Base-by-base conservation (phyloP, 2,113 vertebrate species). In the Ceyx melanurus region DNA sequence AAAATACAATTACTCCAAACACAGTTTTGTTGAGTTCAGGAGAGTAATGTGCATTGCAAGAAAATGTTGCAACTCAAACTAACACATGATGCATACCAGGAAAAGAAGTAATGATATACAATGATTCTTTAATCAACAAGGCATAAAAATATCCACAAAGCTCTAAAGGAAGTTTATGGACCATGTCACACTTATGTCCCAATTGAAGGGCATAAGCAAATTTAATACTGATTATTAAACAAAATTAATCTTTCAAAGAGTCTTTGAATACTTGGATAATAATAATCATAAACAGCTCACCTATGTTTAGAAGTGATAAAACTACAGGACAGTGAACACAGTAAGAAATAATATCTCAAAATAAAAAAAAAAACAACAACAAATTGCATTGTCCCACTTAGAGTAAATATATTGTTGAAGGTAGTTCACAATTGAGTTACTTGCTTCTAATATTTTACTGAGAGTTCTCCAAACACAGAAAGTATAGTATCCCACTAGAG, bases 181-280 rank as follows among this genome's bases (percentile, higher is more conserved):
- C 82, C 67, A 74, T 64, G 37, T 46, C 67, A 80, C 21, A 56
- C 79, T 73, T 92, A 62, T 6, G 56, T 86, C 64, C 72, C 84
- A 76, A 48, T 17, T 4, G 13, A 89, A 92, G 61, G 72, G 60
- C 78, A 92, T 43, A 90, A 75, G 54, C 50, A 95, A 80, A 91
- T 86, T 77, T 68, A 88, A 89, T n/a, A 91, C 40, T 45, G 40
- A 85, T 85, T 89, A 89, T 76, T 70, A 93, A 93, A 75, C n/a
- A 92, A 94, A 91, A 88, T 18, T 33, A 19, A 77, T 82, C 43
- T 70, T 53, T 72, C 28, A n/a, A 43, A 18, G 2, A 60, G 31
- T 78, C 72, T 82, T 72, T 21, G 81, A 87, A 95, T 91, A 93
- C 33, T 87, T 88, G n/a, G 43, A 56, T 73, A 88, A 78, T 19